Conservation (phyloP, 1,140 invertebrate genomes). For the Acromyrmex heyeri region DNA sequence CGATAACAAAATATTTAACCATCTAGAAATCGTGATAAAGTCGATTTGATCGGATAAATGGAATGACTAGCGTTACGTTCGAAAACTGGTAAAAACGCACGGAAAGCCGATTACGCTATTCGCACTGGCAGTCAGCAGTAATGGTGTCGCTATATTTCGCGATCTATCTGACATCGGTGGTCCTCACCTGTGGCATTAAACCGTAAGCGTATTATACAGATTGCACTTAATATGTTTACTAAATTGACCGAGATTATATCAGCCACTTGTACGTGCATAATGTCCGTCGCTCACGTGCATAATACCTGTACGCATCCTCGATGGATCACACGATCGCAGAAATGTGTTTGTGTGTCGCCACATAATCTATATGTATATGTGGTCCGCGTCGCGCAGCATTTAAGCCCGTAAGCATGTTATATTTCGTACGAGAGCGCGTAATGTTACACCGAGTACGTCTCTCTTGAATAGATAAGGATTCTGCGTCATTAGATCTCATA, state of each 20-base stretch:
- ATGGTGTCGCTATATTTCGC: constrained; percentile 20
- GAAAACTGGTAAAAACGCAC: constrained; percentile 13
- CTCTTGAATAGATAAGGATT: constrained; percentile 63
- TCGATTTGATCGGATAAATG: constrained; percentile 17
- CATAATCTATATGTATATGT: constrained; percentile 29
- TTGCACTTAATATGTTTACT: constrained; percentile 82
- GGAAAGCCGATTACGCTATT: constrained; percentile 35
- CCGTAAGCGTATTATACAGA: constrained; percentile 79
- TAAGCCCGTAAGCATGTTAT: constrained; percentile 35
- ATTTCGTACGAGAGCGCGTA: neutral
- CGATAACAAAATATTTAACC: constrained; percentile 15
- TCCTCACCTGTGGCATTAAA: constrained; percentile 74
- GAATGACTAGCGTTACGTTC: neutral
- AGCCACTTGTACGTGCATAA: constrained; percentile 76
- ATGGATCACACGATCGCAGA: constrained; percentile 40
- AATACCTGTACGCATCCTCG: constrained; percentile 39
- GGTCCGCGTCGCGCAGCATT: neutral
- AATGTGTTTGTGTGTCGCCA: constrained; percentile 4
- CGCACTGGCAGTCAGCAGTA: neutral
- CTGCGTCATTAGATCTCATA: constrained; percentile 17
- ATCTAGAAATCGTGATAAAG: neutral
- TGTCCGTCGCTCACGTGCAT: constrained; percentile 58
- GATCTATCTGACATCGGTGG: constrained; percentile 59
- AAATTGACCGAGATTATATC: constrained; percentile 80
- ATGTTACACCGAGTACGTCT: neutral